phyloP scores from a whole-genome alignment of 2,888 invertebrate genomes.

The Phyllotreta cruciferae region DNA sequence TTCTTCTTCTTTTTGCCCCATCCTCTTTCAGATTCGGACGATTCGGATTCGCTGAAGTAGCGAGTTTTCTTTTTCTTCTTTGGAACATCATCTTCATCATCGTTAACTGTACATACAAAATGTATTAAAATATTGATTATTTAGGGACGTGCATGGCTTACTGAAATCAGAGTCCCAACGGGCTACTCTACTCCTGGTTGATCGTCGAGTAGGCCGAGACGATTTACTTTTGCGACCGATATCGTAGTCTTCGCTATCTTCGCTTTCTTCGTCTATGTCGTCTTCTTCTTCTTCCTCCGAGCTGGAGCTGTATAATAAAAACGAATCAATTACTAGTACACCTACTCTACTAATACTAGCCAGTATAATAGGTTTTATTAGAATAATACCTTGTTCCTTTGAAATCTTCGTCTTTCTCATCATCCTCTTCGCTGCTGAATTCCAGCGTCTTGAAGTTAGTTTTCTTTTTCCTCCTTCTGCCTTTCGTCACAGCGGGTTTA shows the following conservation, averaged over 20 bases:
- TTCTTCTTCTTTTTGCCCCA: slow-evolving; percentile 56
- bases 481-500: slow-evolving; percentile 35
- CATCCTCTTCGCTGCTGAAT: slow-evolving; percentile 67
- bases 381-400: slow-evolving; percentile 77
- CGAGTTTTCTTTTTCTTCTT: slow-evolving; percentile 67
- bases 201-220: slow-evolving; percentile 63
- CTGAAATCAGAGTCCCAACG: slow-evolving; percentile 66
- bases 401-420: slow-evolving; percentile 89
- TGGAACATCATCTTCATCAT: slow-evolving; percentile 63
- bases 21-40: slow-evolving; percentile 68
- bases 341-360: background rate
- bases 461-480: slow-evolving; percentile 66
- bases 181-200: slow-evolving; percentile 63
- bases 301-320: slow-evolving; percentile 40
- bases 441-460: slow-evolving; percentile 82
- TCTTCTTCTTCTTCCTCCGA: slow-evolving; percentile 59
- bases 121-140: slow-evolving; percentile 7
- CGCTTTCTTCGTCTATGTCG: slow-evolving; percentile 66
- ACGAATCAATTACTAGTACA: background rate
- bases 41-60: slow-evolving; percentile 67
- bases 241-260: slow-evolving; percentile 64
- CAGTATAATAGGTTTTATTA: too few relatives aligned
- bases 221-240: slow-evolving; percentile 61
- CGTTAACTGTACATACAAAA: slow-evolving; percentile 52
- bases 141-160: slow-evolving; percentile 42